Conservation (phyloP, 2,888 invertebrate genomes). For the Calephelis perditalis region DNA sequence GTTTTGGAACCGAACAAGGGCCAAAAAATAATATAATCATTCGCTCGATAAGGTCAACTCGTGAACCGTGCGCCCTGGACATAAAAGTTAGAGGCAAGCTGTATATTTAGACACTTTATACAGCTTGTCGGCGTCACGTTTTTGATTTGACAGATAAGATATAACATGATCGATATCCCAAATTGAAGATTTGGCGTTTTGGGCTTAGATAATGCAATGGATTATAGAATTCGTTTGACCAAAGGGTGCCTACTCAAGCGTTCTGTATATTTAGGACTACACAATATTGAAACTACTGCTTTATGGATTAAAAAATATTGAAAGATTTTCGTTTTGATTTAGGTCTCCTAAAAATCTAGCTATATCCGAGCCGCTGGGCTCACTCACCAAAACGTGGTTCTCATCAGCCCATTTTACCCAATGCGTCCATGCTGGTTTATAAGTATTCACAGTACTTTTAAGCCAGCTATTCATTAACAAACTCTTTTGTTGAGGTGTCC, state of each 20-base stretch:
- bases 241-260: too few species aligned
- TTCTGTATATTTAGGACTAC: too few species aligned
- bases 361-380: slow-evolving; percentile 1
- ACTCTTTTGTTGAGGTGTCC: too few species aligned
- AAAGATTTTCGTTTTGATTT: slow-evolving; percentile 2
- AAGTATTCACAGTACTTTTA: neutral
- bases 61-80: slow-evolving; percentile 20
- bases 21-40: slow-evolving; percentile 18
- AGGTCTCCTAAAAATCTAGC: slow-evolving; percentile 5
- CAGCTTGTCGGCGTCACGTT: slow-evolving; percentile 11
- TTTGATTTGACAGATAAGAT: too few species aligned
- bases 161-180: too few species aligned
- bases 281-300: neutral
- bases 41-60: slow-evolving; percentile 18
- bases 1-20: slow-evolving; percentile 27
- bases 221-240: too few species aligned
- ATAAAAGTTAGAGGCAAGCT: slow-evolving; percentile 16
- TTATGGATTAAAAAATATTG: slow-evolving; percentile 11
- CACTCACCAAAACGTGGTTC: neutral
- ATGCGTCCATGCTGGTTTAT: neutral
- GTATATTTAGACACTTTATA: slow-evolving; percentile 17
- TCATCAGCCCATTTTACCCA: slow-evolving; percentile 5
- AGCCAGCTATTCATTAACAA: neutral
- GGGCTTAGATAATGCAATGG: too few species aligned
- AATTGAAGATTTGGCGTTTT: too few species aligned